Percentiles rank a stretch among this genome's conserved stretches.
Conservation (phyloP, 2,797 vertebrate species). For the Premnoplex brunnescens region DNA sequence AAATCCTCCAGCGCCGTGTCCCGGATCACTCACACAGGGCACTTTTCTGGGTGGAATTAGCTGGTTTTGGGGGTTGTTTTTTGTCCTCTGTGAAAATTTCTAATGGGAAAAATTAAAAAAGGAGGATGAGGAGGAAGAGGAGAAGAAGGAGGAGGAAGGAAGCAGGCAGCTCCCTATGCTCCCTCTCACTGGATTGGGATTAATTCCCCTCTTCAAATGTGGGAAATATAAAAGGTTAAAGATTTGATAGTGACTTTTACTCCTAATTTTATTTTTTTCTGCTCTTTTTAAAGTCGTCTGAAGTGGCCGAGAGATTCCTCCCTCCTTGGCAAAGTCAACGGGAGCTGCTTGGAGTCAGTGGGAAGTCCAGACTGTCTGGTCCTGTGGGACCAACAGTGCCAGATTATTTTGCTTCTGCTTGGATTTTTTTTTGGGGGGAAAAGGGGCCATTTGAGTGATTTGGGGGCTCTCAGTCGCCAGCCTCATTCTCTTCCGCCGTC, state of each 20-base stretch:
- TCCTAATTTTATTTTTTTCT: slow-evolving; percentile 76
- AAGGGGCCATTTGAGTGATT: slow-evolving; percentile 41
- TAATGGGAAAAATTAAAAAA: not conserved
- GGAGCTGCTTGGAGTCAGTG: slow-evolving; percentile 59
- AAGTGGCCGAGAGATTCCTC: slow-evolving; percentile 62
- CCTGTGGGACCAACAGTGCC: not conserved
- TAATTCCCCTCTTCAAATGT: slow-evolving; percentile 15
- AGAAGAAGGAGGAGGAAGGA: not conserved
- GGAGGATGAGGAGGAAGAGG: not conserved
- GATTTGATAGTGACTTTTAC: slow-evolving; percentile 71
- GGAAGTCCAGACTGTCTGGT: slow-evolving; percentile 28
- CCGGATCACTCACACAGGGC: not conserved
- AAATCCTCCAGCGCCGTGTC: not conserved
- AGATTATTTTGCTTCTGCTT: not conserved
- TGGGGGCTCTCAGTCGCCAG: slow-evolving; percentile 80
- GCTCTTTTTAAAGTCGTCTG: slow-evolving; percentile 62
- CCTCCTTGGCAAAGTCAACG: slow-evolving; percentile 67
- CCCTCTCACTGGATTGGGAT: not conserved
- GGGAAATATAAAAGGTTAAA: slow-evolving; percentile 65
- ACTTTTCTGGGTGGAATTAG: not conserved
- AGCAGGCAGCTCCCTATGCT: not conserved
- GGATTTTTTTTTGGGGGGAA: not conserved
- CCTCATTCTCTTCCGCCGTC: slow-evolving; percentile 86
- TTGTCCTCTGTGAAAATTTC: not conserved
- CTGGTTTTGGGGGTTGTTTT: not conserved